Evolutionary conservation across 2,888 invertebrate genomes (phyloP), one percentile per base, ranked within the genome.

Genomic region (Euclidia mi): DNA sequence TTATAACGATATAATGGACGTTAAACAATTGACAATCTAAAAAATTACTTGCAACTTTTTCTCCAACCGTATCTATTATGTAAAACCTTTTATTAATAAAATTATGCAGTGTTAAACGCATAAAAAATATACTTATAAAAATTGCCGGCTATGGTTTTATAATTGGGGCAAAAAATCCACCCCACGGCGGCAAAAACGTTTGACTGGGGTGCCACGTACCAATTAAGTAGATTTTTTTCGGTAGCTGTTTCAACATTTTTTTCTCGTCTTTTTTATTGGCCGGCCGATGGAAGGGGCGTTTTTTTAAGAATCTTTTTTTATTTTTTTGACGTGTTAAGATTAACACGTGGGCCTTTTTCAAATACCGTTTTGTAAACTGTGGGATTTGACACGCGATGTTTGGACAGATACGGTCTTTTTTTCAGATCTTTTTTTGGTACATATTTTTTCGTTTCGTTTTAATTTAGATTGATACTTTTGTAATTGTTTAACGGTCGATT

Each of bases 161-260:
- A 88, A 93, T 92, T 84, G 87, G 77, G 61, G 81, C 87, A 94
- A 92, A 94, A 94, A 94, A 91, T 76, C 73, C 88, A 89, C 91
- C 92, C 92, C 87, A 87, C 82, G 75, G 63, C 53, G 58, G 64
- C 82, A 79, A 79, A 65, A 62, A 38, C 43, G 28, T 35, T 52
- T 65, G 64, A 43, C 76, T 82, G 88, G 92, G 90, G 84, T 84
- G 89, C 90, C 94, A 90, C 87, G 90, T 68, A 81, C 89, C 93
- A 94, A 94, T 94, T 92, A 92, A 78, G 76, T 83, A 81, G 72
- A 83, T 89, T 91, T 90, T 93, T 88, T 85, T 82, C 82, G 76
- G 77, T 70, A 78, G 69, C 63, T 71, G 80, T 81, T 82, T 82
- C 81, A 76, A 84, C 82, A 78, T 69, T 67, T 78, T 82, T 84